Conservation (phyloP, 2,797 vertebrate species). For the Pristis pectinata region DNA sequence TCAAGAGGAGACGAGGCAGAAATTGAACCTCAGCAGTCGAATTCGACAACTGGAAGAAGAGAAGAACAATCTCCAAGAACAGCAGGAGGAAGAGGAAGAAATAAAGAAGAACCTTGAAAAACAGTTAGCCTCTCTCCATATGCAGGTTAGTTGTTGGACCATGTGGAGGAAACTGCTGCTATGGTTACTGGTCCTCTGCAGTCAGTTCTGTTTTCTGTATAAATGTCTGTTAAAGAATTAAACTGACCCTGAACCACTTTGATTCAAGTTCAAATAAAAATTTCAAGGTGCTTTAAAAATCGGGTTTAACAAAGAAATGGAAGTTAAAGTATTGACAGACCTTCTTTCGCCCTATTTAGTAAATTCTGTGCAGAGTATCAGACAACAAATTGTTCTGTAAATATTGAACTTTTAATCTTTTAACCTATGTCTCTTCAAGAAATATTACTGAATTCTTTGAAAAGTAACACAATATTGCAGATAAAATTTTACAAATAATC, state of each 20-base stretch:
- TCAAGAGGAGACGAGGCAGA: constrained; percentile 96
- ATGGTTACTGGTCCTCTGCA: background rate
- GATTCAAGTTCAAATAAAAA: background rate
- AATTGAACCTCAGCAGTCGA: constrained; percentile 84
- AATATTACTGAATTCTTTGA: background rate
- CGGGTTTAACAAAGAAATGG: background rate
- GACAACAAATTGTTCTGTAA: background rate
- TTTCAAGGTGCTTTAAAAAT: background rate
- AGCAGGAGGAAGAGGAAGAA: constrained; percentile 96
- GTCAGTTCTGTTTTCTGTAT: background rate
- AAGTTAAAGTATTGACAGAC: background rate
- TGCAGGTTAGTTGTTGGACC: constrained; percentile 65
- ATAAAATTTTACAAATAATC: background rate
- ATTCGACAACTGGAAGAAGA: constrained; percentile 93
- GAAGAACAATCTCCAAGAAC: constrained; percentile 82
- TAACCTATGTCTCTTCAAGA: background rate
- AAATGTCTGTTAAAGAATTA: background rate
- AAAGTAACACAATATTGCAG: background rate
- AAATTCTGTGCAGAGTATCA: background rate
- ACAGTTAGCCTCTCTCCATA: constrained; percentile 75
- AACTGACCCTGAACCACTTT: background rate
- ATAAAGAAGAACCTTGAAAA: constrained; percentile 84
- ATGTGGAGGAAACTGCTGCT: no score
- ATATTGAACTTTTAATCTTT: background rate
- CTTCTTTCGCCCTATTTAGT: background rate